These are phyloP conservation scores for Ceryle rudis DNA, from an alignment of 2,797 vertebrate species.

Conservation along the genomic window DNA sequence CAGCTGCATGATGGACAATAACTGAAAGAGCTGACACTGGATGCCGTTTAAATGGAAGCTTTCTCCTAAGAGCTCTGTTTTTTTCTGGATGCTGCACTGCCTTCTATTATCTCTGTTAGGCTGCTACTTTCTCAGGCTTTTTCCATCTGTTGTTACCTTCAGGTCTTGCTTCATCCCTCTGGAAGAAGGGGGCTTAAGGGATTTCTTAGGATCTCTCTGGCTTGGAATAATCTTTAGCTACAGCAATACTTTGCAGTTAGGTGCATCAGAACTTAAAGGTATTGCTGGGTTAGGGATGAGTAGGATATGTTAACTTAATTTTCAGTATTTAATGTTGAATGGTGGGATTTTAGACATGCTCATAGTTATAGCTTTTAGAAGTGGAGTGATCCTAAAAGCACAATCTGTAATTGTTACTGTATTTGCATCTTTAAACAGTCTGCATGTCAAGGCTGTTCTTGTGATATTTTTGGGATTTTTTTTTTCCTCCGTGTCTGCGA, in stretches of 20 bases:
- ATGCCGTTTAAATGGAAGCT: neutral
- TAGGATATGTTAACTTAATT: conserved; percentile 37
- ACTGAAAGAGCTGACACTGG: neutral
- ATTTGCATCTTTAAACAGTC: neutral
- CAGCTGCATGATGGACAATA: neutral
- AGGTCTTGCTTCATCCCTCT: neutral
- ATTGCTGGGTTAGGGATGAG: conserved; percentile 47
- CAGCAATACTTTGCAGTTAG: conserved; percentile 40
- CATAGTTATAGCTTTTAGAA: neutral
- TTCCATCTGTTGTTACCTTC: neutral
- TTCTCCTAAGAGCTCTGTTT: neutral
- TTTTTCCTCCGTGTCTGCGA: neutral
- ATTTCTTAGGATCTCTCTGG: conserved; percentile 40
- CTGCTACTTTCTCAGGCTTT: neutral
- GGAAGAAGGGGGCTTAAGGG: conserved; percentile 16
- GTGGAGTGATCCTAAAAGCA: neutral
- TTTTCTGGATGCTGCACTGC: neutral
- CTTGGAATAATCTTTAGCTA: conserved; percentile 43
- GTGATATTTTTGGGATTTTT: neutral
- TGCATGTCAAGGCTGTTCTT: neutral
- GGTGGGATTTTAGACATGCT: neutral
- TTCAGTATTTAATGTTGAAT: conserved; percentile 21
- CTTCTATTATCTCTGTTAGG: neutral
- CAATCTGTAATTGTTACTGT: neutral
- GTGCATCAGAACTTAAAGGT: conserved; percentile 31